Evolutionary conservation across 2,888 invertebrate species (phyloP).

Genomic region (Chalcosyrphus nemorum): DNA sequence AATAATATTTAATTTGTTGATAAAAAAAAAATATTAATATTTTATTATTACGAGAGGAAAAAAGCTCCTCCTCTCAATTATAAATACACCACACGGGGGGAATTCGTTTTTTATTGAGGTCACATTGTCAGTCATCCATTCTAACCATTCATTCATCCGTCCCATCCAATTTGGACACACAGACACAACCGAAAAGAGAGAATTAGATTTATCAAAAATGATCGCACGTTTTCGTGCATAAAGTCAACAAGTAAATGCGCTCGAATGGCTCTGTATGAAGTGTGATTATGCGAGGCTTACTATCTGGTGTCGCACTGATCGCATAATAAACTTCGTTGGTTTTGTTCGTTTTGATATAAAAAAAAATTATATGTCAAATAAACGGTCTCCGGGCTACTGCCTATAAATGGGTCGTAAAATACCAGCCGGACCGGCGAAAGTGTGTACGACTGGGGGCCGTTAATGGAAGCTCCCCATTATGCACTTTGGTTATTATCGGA

Average conservation of each 20-base stretch:
- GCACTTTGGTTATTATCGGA: slow-evolving; percentile 16
- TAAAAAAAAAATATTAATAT: slow-evolving; percentile 3
- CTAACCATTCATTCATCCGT: neutral
- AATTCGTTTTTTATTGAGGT: slow-evolving; percentile 57
- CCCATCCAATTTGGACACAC: slow-evolving; percentile 2
- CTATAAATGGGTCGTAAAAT: slow-evolving; percentile 43
- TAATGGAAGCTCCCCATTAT: slow-evolving; percentile 38
- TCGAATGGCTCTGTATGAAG: neutral
- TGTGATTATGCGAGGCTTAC: neutral
- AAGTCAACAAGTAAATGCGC: slow-evolving; percentile 5
- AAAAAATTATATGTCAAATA: slow-evolving; percentile 62
- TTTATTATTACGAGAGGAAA: neutral
- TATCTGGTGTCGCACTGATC: neutral
- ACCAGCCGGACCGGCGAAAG: slow-evolving; percentile 18
- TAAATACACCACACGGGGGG: slow-evolving; percentile 9
- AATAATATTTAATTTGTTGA: slow-evolving; percentile 10
- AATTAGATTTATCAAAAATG: slow-evolving; percentile 22
- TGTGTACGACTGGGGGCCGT: slow-evolving; percentile 8
- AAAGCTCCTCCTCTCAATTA: slow-evolving; percentile 8
- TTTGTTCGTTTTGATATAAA: slow-evolving; percentile 36
- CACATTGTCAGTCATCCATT: slow-evolving; percentile 28
- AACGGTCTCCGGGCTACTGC: slow-evolving; percentile 21
- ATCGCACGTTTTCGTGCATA: slow-evolving; percentile 13
- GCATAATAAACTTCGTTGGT: slow-evolving; percentile 19
- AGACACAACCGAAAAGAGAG: neutral